These are phyloP conservation scores for Vimba vimba DNA, from an alignment of 2,113 vertebrate genomes.

Conservation along the genomic window DNA sequence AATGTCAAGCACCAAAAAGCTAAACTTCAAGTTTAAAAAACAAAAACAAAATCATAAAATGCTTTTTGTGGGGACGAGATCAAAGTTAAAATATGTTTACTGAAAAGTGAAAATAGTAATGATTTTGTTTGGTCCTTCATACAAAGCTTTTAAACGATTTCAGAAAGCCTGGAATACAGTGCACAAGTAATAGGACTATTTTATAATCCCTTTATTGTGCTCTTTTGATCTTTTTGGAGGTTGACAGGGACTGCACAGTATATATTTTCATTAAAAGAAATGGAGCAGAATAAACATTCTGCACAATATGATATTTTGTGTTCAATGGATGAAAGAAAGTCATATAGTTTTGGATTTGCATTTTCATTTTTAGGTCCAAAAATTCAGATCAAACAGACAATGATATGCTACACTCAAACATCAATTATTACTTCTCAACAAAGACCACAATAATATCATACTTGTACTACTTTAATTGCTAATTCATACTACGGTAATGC, in stretches of 20 bases:
- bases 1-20: no score
- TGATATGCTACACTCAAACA: neutral
- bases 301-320: neutral
- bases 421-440: neutral
- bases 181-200: neutral
- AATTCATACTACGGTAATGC: neutral
- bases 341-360: neutral
- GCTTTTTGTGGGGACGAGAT: no score
- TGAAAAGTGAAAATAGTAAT: neutral
- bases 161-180: neutral
- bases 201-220: neutral
- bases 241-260: neutral
- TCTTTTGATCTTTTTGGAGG: neutral
- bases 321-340: neutral
- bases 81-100: neutral
- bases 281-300: neutral
- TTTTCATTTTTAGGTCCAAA: conserved; percentile 2
- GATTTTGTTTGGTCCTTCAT: neutral
- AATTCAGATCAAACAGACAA: neutral
- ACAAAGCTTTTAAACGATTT: neutral
- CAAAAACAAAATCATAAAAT: no score
- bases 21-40: no score
- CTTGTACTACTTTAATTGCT: neutral
- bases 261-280: neutral
- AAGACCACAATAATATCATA: neutral